These are phyloP conservation scores for Scaptomyza graminum DNA, from an alignment of 1,140 invertebrate genomes.

Conservation along the genomic window DNA sequence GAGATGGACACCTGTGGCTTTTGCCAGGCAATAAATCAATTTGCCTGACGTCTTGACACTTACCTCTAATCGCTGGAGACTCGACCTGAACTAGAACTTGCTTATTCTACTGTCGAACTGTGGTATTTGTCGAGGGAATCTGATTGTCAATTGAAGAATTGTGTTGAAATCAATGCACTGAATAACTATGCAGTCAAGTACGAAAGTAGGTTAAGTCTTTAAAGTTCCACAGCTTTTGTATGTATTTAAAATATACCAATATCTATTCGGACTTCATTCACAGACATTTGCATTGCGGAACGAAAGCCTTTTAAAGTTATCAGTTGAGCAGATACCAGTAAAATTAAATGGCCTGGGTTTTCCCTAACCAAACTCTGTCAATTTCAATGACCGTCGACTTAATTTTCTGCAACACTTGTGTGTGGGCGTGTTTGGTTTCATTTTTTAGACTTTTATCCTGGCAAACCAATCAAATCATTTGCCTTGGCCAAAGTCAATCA, in stretches of 20 bases:
- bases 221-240: conserved; percentile 8
- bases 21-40: conserved; percentile 50
- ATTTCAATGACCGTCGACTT: conserved; percentile 34
- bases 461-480: conserved; percentile 21
- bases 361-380: conserved; percentile 18
- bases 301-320: conserved; percentile 5
- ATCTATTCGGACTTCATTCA: neutral
- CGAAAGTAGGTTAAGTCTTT: neutral
- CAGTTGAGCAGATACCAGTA: neutral
- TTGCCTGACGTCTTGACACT: conserved; percentile 44
- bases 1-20: conserved; percentile 55
- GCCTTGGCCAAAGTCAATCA: conserved; percentile 43
- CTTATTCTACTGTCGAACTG: neutral
- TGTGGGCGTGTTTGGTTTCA: neutral
- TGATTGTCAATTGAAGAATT: neutral
- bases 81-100: conserved; percentile 25
- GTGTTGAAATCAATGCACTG: neutral
- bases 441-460: neutral
- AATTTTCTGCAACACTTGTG: neutral
- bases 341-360: conserved; percentile 13
- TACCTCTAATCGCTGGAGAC: conserved; percentile 37
- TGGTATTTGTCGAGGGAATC: neutral
- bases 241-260: neutral
- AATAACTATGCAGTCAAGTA: neutral
- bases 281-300: neutral